Evolutionary conservation across 2,113 vertebrate species (phyloP).

Genomic region (Thinocorus orbignyianus): DNA sequence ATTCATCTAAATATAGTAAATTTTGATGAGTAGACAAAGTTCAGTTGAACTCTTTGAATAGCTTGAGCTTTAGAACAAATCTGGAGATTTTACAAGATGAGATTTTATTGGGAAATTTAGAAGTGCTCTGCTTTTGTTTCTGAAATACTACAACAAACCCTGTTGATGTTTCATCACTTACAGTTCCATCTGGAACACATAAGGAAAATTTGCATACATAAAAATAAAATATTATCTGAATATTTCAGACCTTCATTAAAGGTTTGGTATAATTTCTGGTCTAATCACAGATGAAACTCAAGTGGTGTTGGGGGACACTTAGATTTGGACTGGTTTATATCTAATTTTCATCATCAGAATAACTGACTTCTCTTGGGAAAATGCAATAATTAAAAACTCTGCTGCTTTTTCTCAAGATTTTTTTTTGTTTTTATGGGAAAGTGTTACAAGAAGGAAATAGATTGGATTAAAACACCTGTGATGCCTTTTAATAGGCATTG

Average conservation of each 20-base stretch:
- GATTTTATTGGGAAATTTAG: background rate
- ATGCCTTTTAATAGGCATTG: background rate
- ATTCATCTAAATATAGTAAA: background rate
- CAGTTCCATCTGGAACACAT: slow-evolving; percentile 39
- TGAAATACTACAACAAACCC: background rate
- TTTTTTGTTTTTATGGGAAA: background rate
- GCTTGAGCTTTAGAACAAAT: background rate
- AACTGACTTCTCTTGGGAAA: background rate
- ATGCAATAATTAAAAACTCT: background rate
- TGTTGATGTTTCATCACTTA: background rate
- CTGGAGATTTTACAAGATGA: background rate
- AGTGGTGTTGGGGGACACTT: slow-evolving; percentile 22
- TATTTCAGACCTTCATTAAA: slow-evolving; percentile 25
- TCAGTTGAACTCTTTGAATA: background rate
- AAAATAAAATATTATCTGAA: slow-evolving; percentile 40
- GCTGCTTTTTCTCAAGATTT: background rate
- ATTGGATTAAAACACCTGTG: background rate
- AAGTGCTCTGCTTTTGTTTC: background rate
- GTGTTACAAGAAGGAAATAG: background rate
- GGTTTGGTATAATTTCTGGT: slow-evolving; percentile 22
- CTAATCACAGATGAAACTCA: slow-evolving; percentile 19
- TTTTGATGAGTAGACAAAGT: background rate
- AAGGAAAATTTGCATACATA: slow-evolving; percentile 42
- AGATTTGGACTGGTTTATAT: background rate
- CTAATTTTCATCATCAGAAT: background rate